Conservation (phyloP, 1,140 invertebrate species). For the Aphis gossypii region DNA sequence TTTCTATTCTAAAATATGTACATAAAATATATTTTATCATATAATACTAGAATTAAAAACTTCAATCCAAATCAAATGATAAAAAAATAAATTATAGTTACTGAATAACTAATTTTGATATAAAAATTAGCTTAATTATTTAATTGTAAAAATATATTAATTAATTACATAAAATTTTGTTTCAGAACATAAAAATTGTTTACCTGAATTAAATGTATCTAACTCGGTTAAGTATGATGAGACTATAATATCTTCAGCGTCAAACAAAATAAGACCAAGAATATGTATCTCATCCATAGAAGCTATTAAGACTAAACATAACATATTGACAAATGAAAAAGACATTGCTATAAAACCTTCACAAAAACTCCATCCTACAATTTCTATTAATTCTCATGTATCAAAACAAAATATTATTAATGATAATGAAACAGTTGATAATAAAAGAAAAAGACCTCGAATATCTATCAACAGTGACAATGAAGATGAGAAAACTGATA, state of each 20-base stretch:
- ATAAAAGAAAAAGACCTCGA: constrained; percentile 37
- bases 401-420: not conserved
- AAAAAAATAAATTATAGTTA: not conserved
- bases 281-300: not conserved
- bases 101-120: not conserved
- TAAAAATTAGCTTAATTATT: too few relatives aligned
- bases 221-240: not conserved
- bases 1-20: not conserved
- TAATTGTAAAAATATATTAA: not conserved
- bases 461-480: constrained; percentile 38
- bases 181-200: constrained; percentile 2
- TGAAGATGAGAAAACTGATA: not conserved
- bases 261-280: not conserved
- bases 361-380: not conserved
- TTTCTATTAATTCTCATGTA: not conserved
- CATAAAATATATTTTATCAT: not conserved
- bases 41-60: too few relatives aligned
- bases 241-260: not conserved
- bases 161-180: not conserved
- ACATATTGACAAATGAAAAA: not conserved
- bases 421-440: not conserved
- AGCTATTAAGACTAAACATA: not conserved
- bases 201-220: constrained; percentile 24
- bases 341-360: not conserved
- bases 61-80: too few relatives aligned